Conservation (phyloP, 2,797 vertebrate species). For the Protosalanx chinensis region DNA sequence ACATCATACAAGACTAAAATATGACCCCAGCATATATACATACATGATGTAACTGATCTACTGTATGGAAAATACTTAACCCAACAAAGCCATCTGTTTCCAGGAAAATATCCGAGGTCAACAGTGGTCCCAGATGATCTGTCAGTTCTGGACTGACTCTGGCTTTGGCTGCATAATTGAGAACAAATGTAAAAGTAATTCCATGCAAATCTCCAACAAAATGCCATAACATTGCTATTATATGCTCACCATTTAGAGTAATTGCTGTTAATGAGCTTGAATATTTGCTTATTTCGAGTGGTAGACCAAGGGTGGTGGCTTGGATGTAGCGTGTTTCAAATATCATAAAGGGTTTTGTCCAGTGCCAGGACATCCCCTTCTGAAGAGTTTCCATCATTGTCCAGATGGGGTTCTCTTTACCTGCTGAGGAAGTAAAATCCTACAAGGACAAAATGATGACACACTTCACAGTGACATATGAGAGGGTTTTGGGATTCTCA, state of each 20-base stretch:
- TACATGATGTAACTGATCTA: neutral
- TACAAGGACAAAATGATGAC: slow-evolving; percentile 32
- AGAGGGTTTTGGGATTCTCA: neutral
- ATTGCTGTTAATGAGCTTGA: slow-evolving; percentile 58
- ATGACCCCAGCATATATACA: neutral
- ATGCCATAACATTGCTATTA: neutral
- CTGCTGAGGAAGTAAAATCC: slow-evolving; percentile 58
- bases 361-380: slow-evolving; percentile 63
- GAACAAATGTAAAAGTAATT: neutral
- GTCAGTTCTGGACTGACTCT: slow-evolving; percentile 59
- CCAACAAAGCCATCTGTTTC: slow-evolving; percentile 69
- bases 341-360: slow-evolving; percentile 62
- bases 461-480: neutral
- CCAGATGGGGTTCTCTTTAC: slow-evolving; percentile 60
- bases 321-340: slow-evolving; percentile 72
- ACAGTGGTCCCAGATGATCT: slow-evolving; percentile 58
- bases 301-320: slow-evolving; percentile 73
- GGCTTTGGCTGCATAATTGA: slow-evolving; percentile 59
- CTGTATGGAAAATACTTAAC: slow-evolving; percentile 49
- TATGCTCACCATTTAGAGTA: slow-evolving; percentile 70
- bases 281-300: slow-evolving; percentile 77
- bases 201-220: neutral
- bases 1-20: neutral
- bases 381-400: slow-evolving; percentile 58
- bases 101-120: slow-evolving; percentile 65